These are phyloP conservation scores for Cricetomys ansorgei DNA, from an alignment of 2,113 vertebrate genomes.

Conservation along the genomic window DNA sequence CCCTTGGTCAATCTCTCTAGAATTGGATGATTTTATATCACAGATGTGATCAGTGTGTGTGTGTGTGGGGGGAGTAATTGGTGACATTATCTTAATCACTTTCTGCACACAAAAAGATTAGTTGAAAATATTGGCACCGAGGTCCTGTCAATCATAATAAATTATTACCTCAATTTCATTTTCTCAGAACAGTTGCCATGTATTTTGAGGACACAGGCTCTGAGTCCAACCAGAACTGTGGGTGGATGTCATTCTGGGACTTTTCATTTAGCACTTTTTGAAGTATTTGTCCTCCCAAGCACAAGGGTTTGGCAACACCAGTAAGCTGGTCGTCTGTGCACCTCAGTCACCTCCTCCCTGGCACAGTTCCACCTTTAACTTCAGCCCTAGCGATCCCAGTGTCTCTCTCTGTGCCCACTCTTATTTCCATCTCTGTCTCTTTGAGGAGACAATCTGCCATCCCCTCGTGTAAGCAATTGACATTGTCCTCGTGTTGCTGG, in stretches of 20 bases:
- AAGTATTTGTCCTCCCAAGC: not conserved
- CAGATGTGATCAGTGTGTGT: not conserved
- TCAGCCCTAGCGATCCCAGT: not conserved
- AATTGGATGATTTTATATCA: not conserved
- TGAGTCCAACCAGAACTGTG: not conserved
- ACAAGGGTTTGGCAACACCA: not conserved
- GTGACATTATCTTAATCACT: not conserved
- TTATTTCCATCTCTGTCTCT: not conserved
- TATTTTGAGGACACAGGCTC: not conserved
- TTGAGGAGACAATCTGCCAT: no score
- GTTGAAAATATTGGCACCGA: not conserved
- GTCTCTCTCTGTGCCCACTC: not conserved
- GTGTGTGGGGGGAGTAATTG: not conserved
- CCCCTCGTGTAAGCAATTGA: not conserved
- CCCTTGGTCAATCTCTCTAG: not conserved
- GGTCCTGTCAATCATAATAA: not conserved
- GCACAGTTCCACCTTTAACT: not conserved
- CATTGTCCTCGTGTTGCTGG: not conserved
- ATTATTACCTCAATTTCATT: not conserved
- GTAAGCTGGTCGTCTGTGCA: not conserved
- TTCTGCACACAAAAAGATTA: not conserved
- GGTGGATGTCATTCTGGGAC: not conserved
- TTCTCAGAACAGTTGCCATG: not conserved
- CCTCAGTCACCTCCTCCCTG: not conserved
- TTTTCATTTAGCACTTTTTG: not conserved